A percentile compares a stretch with the other conserved stretches of the same genome.
phyloP scores from a whole-genome alignment of 2,888 invertebrate species.

The Ernsta delagoae region DNA sequence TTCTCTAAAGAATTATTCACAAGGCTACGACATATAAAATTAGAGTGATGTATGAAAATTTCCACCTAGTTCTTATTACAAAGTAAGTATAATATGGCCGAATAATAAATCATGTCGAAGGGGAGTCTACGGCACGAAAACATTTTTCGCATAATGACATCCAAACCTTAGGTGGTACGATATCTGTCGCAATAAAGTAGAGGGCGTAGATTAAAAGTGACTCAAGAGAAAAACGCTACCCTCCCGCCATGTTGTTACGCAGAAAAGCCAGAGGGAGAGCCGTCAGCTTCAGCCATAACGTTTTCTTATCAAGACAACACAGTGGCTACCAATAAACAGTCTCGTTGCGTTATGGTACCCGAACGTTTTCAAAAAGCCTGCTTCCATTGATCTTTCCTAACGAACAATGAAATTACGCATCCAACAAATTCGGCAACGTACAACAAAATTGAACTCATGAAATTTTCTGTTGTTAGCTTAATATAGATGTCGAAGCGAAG shows the following conservation, averaged over 20 bases:
- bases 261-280: constrained; percentile 60
- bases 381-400: constrained; percentile 6
- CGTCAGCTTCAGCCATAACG: constrained; percentile 67
- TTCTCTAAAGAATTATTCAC: neutral
- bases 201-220: constrained; percentile 65
- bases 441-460: neutral
- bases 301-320: constrained; percentile 72
- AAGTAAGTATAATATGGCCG: constrained; percentile 11
- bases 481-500: neutral
- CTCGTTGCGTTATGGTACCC: constrained; percentile 5
- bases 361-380: constrained; percentile 30
- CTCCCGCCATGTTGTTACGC: constrained; percentile 59
- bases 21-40: neutral
- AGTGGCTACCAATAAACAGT: constrained; percentile 51
- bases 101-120: constrained; percentile 33
- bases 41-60: constrained; percentile 9
- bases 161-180: constrained; percentile 39
- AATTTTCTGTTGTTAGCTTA: neutral
- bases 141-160: constrained; percentile 39
- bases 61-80: constrained; percentile 27
- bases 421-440: neutral
- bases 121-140: constrained; percentile 29
- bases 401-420: neutral
- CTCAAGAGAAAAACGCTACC: constrained; percentile 54
- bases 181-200: constrained; percentile 53